Base-by-base conservation (phyloP, 2,797 vertebrate genomes). In the Pipistrellus pygmaeus region DNA sequence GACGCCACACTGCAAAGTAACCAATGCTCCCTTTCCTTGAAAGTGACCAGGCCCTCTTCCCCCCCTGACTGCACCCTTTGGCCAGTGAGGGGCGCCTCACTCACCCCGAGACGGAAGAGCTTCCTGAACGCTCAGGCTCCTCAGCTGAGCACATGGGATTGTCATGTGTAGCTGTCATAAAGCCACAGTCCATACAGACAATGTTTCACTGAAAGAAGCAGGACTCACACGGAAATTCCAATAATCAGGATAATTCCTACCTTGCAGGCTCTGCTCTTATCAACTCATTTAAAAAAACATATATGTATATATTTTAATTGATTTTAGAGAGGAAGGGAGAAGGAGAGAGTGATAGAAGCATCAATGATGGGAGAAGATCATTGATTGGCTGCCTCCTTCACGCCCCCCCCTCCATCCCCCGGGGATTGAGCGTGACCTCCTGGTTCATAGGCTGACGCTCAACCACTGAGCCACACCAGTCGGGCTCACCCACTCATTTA, bases 71-170 rank as follows among this genome's bases (percentile, higher is more conserved):
- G 68, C 41, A 4, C 17, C 11, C 9, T 46, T 44, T 38, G 44
- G 81, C 20, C 5, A 9, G 27, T 41, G 27, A 81, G 62, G 75
- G 35, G 38, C 51, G 32, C 12, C 18, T 3, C 6, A 18, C 18
- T 82, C 11, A 9, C n/a, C 20, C 44, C 0, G n/a, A 57, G 69
- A 62, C 30, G 10, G 15, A 51, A 60, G 44, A 30, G 3, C 46
- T 76, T 13, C 2, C 6, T 21, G 90, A n/a, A 60, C 10, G 25
- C 13, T 27, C 27, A 44, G 15, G 35, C 12, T 83, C 30, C 27
- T 88, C 73, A 60, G 27, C 35, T 53, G 30, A 32, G 14, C 2
- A 0, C 2, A 0, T 0, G 8, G 2, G 53, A 46, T 2, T n/a
- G 0, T 44, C 1, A n/a, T 11, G 27, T 8, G 17, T 30, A 6